Evolutionary conservation across 2,888 invertebrate species (phyloP), one percentile per base, ranked within the genome.

Genomic region (Leucozona laternaria): DNA sequence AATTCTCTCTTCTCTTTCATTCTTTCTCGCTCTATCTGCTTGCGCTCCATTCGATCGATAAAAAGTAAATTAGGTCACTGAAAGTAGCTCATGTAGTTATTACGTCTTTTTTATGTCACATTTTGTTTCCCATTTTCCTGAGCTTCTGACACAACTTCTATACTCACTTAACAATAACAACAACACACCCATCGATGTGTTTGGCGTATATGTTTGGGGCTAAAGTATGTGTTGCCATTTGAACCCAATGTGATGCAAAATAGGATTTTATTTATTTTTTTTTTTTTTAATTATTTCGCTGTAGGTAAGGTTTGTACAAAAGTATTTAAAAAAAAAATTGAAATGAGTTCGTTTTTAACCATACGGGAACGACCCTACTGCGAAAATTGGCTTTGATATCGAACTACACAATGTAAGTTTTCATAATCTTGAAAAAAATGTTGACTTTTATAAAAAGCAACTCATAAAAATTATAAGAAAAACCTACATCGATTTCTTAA

Each of bases 41-140:
- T 55, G 55, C 22, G 31, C 66, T 53, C 77, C 43, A 72, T 50
- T 57, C 57, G 86, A 86, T 86, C 86, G 82, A 86, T 86, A 75
- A 71, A 86, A 86, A 60, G 82, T 86, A 86, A 86, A 82, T 86
- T 82, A 79, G 86, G 86, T 86, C 86, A 86, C 82, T 17, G 73
- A 86, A 86, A 86, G 82, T 86, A 86, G 86, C 82, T 78, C 86
- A 86, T 86, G 78, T 82, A 82, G 82, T 82, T 82, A 86, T 82
- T 82, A 86, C 75, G 64, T 86, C 58, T 73, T 66, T 86, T 79
- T 64, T 82, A 71, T 55, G 82, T 79, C 75, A 78, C 81, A 73
- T 78, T 86, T 57, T 53, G 37, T 58, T 25, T 55, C 58, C 68
- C 34, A 55, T n/a, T 57, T 66, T 66, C 31, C 57, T 57, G 45